phyloP scores from a whole-genome alignment of 2,113 vertebrate genomes.

The Hucho hucho region DNA sequence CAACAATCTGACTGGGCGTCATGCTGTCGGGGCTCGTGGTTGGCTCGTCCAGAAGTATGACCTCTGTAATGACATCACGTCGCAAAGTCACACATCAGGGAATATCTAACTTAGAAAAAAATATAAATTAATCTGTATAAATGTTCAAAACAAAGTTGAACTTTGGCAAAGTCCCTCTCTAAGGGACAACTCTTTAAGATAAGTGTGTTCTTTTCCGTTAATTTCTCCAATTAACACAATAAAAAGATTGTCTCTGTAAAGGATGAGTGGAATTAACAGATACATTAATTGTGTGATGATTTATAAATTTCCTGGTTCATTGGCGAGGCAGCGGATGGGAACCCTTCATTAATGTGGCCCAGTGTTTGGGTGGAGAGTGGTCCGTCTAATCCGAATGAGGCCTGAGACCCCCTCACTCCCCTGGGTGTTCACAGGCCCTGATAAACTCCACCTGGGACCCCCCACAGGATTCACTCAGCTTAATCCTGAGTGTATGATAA shows the following conservation, averaged over 20 bases:
- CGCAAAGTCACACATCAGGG: conserved; percentile 13
- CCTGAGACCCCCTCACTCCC: conserved; percentile 54
- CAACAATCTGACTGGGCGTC: conserved; percentile 91
- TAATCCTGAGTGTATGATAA: conserved; percentile 67
- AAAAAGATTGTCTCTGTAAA: conserved; percentile 75
- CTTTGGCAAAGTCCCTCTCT: conserved; percentile 52
- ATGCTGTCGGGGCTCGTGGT: conserved; percentile 94
- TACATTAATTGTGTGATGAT: conserved; percentile 75
- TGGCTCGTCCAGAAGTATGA: conserved; percentile 93
- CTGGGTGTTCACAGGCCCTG: conserved; percentile 51
- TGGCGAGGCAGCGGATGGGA: conserved; percentile 71
- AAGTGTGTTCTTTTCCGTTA: conserved; percentile 66
- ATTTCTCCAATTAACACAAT: conserved; percentile 78
- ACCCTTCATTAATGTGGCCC: conserved; percentile 46
- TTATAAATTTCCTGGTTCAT: conserved; percentile 81
- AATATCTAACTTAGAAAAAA: neutral
- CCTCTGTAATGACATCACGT: conserved; percentile 70
- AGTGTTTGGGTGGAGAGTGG: conserved; percentile 26
- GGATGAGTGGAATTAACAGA: conserved; percentile 71
- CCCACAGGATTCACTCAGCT: conserved; percentile 38
- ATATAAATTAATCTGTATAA: conserved; percentile 51
- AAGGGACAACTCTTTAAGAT: conserved; percentile 62
- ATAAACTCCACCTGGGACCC: conserved; percentile 60
- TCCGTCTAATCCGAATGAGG: conserved; percentile 69
- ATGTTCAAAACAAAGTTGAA: conserved; percentile 44